Percentiles rank a stretch among this genome's conserved stretches.
Evolutionary conservation across 1,140 invertebrate genomes (phyloP).

Genomic region (Drosophila baimaii): DNA sequence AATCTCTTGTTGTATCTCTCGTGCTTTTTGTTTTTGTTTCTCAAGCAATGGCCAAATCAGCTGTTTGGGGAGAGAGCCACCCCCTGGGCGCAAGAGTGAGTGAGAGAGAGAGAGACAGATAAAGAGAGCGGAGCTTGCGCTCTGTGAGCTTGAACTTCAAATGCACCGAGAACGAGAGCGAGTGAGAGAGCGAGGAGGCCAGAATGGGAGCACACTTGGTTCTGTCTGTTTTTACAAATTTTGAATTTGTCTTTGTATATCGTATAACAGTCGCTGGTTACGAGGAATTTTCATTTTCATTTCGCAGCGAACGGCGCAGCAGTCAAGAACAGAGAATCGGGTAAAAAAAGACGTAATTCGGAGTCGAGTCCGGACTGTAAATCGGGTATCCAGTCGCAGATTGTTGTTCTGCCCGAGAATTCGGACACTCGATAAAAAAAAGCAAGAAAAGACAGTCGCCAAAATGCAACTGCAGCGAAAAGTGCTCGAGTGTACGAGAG

Average conservation of each 20-base stretch:
- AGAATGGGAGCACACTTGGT: constrained; percentile 20
- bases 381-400: constrained; percentile 32
- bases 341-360: constrained; percentile 25
- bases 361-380: constrained; percentile 25
- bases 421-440: constrained; percentile 11
- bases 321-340: constrained; percentile 63
- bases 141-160: constrained; percentile 76
- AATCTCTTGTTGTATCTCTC: constrained; percentile 7
- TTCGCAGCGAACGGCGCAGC: constrained; percentile 78
- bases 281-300: constrained; percentile 83
- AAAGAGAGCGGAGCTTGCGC: constrained; percentile 65
- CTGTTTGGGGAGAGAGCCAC: constrained; percentile 53
- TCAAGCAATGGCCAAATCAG: constrained; percentile 51
- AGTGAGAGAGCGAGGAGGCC: constrained; percentile 14
- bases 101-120: constrained; percentile 20
- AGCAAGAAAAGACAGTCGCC: constrained; percentile 12
- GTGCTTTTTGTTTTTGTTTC: constrained; percentile 32
- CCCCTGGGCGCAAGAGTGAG: constrained; percentile 30
- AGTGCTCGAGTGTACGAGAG: constrained; percentile 32
- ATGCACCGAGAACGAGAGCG: constrained; percentile 55
- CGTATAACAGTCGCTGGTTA: constrained; percentile 79
- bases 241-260: constrained; percentile 67
- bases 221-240: constrained; percentile 47
- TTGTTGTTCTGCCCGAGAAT: constrained; percentile 27
- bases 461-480: constrained; percentile 52